Conservation (phyloP, 1,140 invertebrate species). For the Eriosoma lanigerum region DNA sequence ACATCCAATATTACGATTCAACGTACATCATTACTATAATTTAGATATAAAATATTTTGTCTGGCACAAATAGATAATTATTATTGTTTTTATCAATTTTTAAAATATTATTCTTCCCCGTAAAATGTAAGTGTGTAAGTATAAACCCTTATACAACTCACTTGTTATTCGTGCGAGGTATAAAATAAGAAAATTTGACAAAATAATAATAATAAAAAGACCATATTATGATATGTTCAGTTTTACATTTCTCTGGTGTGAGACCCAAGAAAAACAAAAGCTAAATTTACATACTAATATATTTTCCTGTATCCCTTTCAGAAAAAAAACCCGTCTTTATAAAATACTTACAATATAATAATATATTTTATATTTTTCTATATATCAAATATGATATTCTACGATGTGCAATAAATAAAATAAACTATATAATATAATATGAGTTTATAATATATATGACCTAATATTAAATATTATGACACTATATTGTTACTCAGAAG, state of each 20-base stretch:
- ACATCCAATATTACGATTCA: background rate
- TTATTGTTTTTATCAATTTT: background rate
- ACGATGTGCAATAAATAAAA: background rate
- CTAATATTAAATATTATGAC: background rate
- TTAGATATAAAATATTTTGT: background rate
- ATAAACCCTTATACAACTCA: background rate
- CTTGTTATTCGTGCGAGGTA: background rate
- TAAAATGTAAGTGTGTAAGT: too few relatives aligned
- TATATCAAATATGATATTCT: background rate
- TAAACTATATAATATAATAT: background rate
- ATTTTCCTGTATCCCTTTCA: background rate
- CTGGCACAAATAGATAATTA: too few relatives aligned
- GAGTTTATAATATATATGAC: background rate
- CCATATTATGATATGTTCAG: conserved; percentile 1
- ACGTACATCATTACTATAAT: background rate
- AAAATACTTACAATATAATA: too few relatives aligned
- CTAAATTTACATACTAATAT: conserved; percentile 4
- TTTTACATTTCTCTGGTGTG: background rate
- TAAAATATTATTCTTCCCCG: background rate
- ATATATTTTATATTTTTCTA: background rate
- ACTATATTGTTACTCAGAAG: too few relatives aligned
- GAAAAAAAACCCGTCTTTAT: background rate
- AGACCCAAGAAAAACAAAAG: background rate
- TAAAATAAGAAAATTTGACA: conserved; percentile 8
- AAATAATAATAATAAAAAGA: conserved; percentile 19